Evolutionary conservation across 2,797 vertebrate genomes (phyloP).

Genomic region (Micromesistius poutassou): DNA sequence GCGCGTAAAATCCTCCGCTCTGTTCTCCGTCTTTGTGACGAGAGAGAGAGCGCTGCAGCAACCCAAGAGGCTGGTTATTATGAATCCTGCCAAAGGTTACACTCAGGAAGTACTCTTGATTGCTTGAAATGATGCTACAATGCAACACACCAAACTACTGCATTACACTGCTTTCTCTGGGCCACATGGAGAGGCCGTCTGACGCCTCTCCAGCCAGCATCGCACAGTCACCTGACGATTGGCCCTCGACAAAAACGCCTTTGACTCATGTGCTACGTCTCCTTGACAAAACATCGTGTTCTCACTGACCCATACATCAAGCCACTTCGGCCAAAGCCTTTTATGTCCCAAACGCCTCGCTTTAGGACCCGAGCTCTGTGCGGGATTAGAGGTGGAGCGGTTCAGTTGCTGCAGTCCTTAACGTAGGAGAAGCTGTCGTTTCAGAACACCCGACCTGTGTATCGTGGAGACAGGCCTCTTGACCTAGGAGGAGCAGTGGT

Average conservation of each 20-base stretch:
- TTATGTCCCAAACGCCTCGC: conserved; percentile 49
- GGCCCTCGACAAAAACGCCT: neutral
- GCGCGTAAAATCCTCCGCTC: conserved; percentile 37
- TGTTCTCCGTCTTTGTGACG: conserved; percentile 38
- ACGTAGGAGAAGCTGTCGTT: neutral
- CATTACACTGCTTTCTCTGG: conserved; percentile 32
- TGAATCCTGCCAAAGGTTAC: conserved; percentile 67
- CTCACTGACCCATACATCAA: conserved; percentile 22
- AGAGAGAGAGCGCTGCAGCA: conserved; percentile 33
- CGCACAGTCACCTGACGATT: neutral
- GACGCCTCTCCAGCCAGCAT: neutral
- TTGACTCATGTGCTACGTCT: neutral
- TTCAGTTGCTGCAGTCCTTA: conserved; percentile 25
- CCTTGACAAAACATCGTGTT: neutral
- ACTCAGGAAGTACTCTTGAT: conserved; percentile 67
- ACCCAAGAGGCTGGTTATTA: conserved; percentile 55
- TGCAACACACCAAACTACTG: conserved; percentile 28
- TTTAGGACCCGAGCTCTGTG: conserved; percentile 40
- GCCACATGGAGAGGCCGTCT: conserved; percentile 34
- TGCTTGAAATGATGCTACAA: conserved; percentile 41
- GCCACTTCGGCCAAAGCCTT: conserved; percentile 29
- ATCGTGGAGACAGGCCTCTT: conserved; percentile 19
- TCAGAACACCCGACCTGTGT: conserved; percentile 34
- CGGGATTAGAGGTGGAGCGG: conserved; percentile 12
- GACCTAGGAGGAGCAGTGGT: neutral